phyloP scores from a whole-genome alignment of 2,113 vertebrate genomes.

The Mastomys coucha region DNA sequence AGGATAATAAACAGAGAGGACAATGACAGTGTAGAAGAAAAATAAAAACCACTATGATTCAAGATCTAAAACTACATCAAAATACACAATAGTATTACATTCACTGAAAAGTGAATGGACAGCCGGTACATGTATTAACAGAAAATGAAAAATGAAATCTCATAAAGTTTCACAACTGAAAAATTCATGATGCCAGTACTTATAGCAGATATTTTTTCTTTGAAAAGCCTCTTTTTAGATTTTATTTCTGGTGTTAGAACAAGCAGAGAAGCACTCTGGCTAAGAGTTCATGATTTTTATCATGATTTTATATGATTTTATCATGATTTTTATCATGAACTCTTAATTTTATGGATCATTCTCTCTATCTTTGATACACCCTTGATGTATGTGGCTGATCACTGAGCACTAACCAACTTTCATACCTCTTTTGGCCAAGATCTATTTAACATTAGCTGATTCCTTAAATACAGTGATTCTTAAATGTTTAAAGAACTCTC shows the following conservation, averaged over 20 bases:
- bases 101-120: neutral
- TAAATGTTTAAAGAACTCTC: too few relatives aligned
- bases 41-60: neutral
- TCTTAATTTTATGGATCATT: too few relatives aligned
- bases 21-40: neutral
- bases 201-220: neutral
- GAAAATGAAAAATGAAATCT: neutral
- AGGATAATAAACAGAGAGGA: neutral
- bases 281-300: neutral
- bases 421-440: too few relatives aligned
- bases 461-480: too few relatives aligned
- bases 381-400: too few relatives aligned
- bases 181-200: neutral
- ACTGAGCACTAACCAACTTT: too few relatives aligned
- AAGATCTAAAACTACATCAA: neutral
- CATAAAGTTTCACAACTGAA: neutral
- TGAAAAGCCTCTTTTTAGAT: neutral
- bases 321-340: too few relatives aligned
- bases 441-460: too few relatives aligned
- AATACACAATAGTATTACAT: neutral
- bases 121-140: neutral
- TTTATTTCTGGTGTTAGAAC: neutral
- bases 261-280: neutral
- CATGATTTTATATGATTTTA: too few relatives aligned
- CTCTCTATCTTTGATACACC: too few relatives aligned